Base-by-base conservation (phyloP, 1,140 invertebrate species). In the Drosophila littoralis region DNA sequence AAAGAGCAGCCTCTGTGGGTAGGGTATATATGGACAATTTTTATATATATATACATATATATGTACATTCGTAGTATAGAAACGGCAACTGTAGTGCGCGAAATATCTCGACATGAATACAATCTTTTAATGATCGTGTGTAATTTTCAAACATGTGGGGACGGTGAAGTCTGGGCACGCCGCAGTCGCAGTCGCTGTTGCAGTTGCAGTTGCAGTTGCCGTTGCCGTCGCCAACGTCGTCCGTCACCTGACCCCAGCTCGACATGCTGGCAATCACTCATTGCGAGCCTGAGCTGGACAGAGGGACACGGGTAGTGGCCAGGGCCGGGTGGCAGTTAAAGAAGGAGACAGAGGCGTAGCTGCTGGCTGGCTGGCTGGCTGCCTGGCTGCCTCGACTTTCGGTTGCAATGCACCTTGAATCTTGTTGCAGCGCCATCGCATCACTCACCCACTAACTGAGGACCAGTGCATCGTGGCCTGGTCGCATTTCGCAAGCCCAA, bases 91-190 rank as follows among this genome's bases (percentile, higher is more conserved):
- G 58, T 38, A 48, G 42, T 72, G 48, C 70, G 67, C 74, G 38
- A 89, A 88, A 89, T 89, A 89, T 78, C 77, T 84, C 84, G 75
- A 88, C 80, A 89, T 84, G 84, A 84, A 89, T 84, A 81, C 84
- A 88, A 88, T 88, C 84, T 88, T 89, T 89, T 89, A 88, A 88
- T 88, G 84, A 88, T 88, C 84, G 84, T 88, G 84, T 89, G 85
- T 88, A 88, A 89, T 88, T 88, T 88, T 73, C 70, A 89, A 89
- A 81, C 79, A 89, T 84, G 74, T 75, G 66, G 76, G 59, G 72
- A 69, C 80, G 58, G 64, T 36, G 32, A 72, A 67, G 60, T 67
- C 72, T 66, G 55, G 63, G 32, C 68, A 77, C 43, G 68, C 66
- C 46, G 51, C 59, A 46, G 54, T 42, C 33, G 54, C 32, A 38